Evolutionary conservation across 2,113 vertebrate genomes (phyloP).

Genomic region (Saguinus imperator): DNA sequence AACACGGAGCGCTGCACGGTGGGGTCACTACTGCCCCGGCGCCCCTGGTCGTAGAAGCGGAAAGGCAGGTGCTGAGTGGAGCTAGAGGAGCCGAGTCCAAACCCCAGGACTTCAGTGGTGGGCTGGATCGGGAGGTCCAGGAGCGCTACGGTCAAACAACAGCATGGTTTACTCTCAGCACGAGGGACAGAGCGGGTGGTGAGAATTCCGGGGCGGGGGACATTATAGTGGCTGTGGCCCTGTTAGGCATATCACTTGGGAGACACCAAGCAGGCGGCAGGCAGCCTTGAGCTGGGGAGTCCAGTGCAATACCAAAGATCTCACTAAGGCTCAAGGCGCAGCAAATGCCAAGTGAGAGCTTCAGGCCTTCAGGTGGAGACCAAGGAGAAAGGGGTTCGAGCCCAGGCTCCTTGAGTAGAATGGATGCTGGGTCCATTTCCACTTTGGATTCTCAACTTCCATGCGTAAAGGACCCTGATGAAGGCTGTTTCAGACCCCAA

Average conservation of each 20-base stretch:
- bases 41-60: slow-evolving; percentile 96
- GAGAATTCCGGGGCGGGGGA: neutral
- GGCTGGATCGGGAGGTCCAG: slow-evolving; percentile 89
- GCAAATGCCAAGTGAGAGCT: rapidly evolving
- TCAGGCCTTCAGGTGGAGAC: neutral
- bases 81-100: slow-evolving; percentile 86
- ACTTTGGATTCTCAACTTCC: neutral
- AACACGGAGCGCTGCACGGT: slow-evolving; percentile 92
- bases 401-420: neutral
- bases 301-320: neutral
- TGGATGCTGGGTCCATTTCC: neutral
- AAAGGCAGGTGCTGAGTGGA: slow-evolving; percentile 92
- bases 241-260: neutral
- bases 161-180: slow-evolving; percentile 66
- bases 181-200: neutral
- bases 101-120: slow-evolving; percentile 91
- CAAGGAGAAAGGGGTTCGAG: neutral
- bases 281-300: neutral
- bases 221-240: neutral
- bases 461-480: neutral
- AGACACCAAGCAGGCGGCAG: neutral
- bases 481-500: neutral
- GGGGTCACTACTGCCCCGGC: slow-evolving; percentile 92
- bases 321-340: neutral
- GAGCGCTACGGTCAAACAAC: slow-evolving; percentile 84